Conservation (phyloP, 2,797 vertebrate species). For the Muraenolepis orangiensis region DNA sequence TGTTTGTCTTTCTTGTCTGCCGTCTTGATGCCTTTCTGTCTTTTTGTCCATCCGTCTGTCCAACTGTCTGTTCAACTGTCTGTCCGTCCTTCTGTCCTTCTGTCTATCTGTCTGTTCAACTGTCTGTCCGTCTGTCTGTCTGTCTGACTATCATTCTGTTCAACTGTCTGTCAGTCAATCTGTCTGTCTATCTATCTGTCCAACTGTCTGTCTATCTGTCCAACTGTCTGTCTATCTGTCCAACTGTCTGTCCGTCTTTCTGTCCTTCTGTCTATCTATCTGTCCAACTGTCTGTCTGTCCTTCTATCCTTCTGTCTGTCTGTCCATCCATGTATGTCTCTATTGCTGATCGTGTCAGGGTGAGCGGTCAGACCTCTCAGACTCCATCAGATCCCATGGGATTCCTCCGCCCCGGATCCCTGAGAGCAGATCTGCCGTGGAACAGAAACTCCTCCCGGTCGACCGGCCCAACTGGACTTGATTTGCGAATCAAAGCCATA, state of each 20-base stretch:
- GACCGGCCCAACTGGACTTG: slow-evolving; percentile 43
- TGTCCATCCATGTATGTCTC: background rate
- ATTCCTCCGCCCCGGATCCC: slow-evolving; percentile 16
- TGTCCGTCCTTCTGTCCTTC: too few species aligned
- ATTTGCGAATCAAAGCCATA: slow-evolving; percentile 51
- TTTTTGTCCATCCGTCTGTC: background rate
- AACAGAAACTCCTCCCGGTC: background rate
- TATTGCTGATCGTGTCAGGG: background rate
- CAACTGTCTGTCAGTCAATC: background rate
- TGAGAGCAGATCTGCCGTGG: background rate
- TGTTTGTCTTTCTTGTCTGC: too few species aligned
- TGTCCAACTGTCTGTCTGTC: background rate
- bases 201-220: background rate
- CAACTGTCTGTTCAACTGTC: too few species aligned
- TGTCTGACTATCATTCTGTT: background rate
- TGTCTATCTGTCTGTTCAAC: too few species aligned
- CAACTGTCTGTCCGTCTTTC: background rate
- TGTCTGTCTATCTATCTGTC: too few species aligned
- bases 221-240: too few species aligned
- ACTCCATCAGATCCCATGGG: too few species aligned
- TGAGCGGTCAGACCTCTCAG: slow-evolving; percentile 7
- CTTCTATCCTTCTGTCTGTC: background rate
- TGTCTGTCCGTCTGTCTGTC: too few species aligned
- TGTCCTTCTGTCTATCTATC: background rate
- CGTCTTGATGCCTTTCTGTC: too few species aligned